Conservation (phyloP, 2,888 invertebrate species). For the Palloptera scutellata region DNA sequence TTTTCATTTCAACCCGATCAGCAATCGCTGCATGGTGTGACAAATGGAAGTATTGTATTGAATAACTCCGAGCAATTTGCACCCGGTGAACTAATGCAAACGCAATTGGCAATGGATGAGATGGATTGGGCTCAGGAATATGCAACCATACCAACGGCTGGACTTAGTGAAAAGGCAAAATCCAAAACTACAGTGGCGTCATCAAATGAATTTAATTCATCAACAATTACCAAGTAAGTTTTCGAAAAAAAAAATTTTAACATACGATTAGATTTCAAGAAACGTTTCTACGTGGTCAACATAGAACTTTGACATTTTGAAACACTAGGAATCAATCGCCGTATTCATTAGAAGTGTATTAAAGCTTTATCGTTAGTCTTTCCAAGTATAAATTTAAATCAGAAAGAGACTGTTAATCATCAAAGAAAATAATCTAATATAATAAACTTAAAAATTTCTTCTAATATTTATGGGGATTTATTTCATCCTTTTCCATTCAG, state of each 20-base stretch:
- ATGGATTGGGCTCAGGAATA: conserved; percentile 60
- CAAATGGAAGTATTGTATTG: conserved; percentile 9
- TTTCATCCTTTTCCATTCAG: conserved; percentile 37
- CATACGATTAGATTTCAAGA: background rate
- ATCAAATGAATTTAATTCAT: conserved; percentile 36
- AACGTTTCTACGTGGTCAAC: too few species aligned
- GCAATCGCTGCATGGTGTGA: too few species aligned
- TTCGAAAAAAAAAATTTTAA: background rate
- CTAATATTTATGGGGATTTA: too few species aligned
- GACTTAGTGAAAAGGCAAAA: conserved; percentile 51
- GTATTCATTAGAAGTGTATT: too few species aligned
- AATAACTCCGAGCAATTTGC: conserved; percentile 48
- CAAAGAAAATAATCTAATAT: too few species aligned
- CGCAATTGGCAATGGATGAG: conserved; percentile 57
- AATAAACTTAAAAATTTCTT: too few species aligned
- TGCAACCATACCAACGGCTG: conserved; percentile 57
- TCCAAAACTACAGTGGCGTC: conserved; percentile 37
- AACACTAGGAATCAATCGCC: too few species aligned
- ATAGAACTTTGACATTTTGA: too few species aligned
- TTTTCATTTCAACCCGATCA: conserved; percentile 43
- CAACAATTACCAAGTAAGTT: conserved; percentile 46
- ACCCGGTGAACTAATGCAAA: conserved; percentile 60
- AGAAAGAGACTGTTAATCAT: too few species aligned
- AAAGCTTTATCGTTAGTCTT: too few species aligned
- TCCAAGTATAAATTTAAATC: too few species aligned